Base-by-base conservation (phyloP, 1,140 invertebrate genomes). In the Lordiphosa clarofinis region DNA sequence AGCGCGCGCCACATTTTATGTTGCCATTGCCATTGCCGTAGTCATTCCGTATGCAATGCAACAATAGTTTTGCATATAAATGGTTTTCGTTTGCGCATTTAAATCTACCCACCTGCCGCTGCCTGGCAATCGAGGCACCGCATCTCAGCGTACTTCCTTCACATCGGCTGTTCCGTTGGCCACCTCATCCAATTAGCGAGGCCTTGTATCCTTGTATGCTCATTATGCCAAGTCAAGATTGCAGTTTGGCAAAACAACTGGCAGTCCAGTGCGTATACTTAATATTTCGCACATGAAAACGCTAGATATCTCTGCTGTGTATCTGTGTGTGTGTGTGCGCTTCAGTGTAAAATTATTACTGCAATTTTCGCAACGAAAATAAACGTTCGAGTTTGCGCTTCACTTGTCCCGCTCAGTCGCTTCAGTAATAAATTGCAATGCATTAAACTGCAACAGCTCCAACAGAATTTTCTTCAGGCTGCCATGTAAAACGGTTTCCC, bases 61-160 rank as follows among this genome's bases (percentile, higher is more conserved):
- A 87, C 78, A 87, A 87, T 86, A 87, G 75, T 87, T 87, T 87
- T 87, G 86, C 86, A 87, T 87, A 87, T 74, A 87, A 87, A 87
- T 87, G 69, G 75, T 82, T 86, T 87, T 86, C 79, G 69, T 71
- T 82, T 66, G 79, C 54, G 79, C 78, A 86, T 84, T 86, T 84
- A 84, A 82, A 78, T 75, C 66, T 44, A 69, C 64, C 69, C 73
- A 78, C 60, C 69, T 70, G 58, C 15, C 39, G 24, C 28, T 28
- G n/a, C 33, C 12, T 9, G 37, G 49, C 67, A 58, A 52, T 59
- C 54, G 62, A 61, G 49, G 66, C 40, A 49, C 36, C 43, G 67
- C 67, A 56, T 75, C 67, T 69, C 72, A 73, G 67, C 65, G 76
- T 76, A 81, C 67, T 63, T 71, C 36, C 21, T 37, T 44, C 10